Evolutionary conservation across 2,888 invertebrate species (phyloP).

Genomic region (Orthosia gracilis): DNA sequence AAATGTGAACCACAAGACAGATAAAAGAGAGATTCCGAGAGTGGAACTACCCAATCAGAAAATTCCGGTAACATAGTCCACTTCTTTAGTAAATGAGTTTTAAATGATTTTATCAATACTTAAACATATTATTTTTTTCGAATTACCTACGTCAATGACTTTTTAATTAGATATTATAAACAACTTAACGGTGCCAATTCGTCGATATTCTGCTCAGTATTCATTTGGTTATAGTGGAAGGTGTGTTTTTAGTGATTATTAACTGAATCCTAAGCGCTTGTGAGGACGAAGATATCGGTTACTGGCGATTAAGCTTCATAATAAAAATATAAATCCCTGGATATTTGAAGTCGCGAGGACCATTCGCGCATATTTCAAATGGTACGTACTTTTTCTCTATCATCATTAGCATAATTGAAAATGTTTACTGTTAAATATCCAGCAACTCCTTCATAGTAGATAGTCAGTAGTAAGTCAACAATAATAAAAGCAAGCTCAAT

Average conservation of each 20-base stretch:
- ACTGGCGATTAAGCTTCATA: no score
- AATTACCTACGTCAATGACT: conserved; percentile 26
- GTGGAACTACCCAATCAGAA: conserved; percentile 17
- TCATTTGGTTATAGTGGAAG: conserved; percentile 23
- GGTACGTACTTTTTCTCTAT: conserved; percentile 2
- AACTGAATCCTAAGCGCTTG: background rate
- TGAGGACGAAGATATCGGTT: background rate
- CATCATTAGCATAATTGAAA: background rate
- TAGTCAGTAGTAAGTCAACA: no score
- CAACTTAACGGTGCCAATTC: conserved; percentile 2
- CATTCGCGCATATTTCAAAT: background rate
- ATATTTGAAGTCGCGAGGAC: background rate
- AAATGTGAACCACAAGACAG: background rate
- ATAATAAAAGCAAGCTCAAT: background rate
- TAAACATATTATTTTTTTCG: conserved; percentile 3
- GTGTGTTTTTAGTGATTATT: conserved; percentile 7
- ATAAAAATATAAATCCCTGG: background rate
- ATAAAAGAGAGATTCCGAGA: background rate
- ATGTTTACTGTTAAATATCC: background rate
- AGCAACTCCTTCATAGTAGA: background rate
- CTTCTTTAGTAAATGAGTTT: conserved; percentile 38
- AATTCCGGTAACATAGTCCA: conserved; percentile 25
- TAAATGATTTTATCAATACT: conserved; percentile 43
- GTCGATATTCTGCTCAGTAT: conserved; percentile 31
- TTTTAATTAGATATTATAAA: conserved; percentile 25